phyloP scores from a whole-genome alignment of 1,140 invertebrate species.

The Paramacrobiotus metropolitanus region DNA sequence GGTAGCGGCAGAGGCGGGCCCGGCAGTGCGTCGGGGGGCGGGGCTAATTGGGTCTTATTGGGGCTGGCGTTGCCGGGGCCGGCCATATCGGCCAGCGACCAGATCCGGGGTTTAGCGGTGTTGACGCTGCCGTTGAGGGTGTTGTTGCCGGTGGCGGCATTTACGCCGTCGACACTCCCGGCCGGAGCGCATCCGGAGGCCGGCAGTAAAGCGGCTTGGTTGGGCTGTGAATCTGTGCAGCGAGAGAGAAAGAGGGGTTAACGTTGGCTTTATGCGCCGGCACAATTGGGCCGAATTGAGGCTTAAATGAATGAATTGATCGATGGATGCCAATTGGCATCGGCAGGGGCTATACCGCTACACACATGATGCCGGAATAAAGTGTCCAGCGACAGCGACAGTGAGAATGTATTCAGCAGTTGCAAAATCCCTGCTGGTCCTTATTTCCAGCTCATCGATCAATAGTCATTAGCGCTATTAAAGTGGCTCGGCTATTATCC shows the following conservation, averaged over 20 bases:
- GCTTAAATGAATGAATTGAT: too few species aligned
- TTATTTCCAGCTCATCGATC: background rate
- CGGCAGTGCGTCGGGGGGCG: background rate
- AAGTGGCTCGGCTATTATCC: background rate
- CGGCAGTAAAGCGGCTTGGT: background rate
- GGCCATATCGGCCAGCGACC: slow-evolving; percentile 83
- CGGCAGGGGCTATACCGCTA: too few species aligned
- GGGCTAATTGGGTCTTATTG: background rate
- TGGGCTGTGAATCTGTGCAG: background rate
- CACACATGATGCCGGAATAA: too few species aligned
- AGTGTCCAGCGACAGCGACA: too few species aligned
- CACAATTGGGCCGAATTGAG: too few species aligned
- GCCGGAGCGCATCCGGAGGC: background rate
- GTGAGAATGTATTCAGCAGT: background rate
- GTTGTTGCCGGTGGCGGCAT: background rate
- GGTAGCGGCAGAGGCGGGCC: background rate
- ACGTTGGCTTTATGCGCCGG: background rate
- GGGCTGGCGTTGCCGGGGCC: background rate
- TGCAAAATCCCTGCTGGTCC: too few species aligned
- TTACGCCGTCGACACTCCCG: background rate
- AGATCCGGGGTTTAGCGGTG: slow-evolving; percentile 75
- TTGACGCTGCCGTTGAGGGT: background rate
- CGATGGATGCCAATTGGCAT: too few species aligned
- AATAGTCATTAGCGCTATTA: background rate
- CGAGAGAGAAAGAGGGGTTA: background rate